A percentile compares a stretch with the other conserved stretches of the same genome.
Evolutionary conservation across 2,888 invertebrate genomes (phyloP).

Genomic region (Leucophenga maculata): DNA sequence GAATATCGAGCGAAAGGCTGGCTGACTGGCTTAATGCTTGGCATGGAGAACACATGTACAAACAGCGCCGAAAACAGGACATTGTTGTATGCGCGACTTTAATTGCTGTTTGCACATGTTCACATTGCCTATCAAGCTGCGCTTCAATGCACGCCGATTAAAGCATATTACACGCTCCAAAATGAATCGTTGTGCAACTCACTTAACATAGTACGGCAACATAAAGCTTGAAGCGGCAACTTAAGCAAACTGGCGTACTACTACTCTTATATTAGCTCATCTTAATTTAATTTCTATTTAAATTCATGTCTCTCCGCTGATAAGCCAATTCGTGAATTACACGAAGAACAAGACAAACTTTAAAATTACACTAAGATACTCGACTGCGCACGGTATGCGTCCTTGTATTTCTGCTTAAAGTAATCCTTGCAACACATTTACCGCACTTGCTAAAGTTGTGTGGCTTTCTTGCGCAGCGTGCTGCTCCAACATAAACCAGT

Average conservation of each 20-base stretch:
- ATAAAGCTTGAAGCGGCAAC: neutral
- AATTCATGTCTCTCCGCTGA: conserved; percentile 57
- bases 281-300: conserved; percentile 64
- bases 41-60: conserved; percentile 1
- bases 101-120: conserved; percentile 48
- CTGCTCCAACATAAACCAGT: too few relatives aligned
- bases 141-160: neutral
- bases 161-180: conserved; percentile 45
- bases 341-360: neutral
- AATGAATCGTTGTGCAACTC: conserved; percentile 42
- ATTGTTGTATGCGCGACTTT: conserved; percentile 42
- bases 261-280: conserved; percentile 46
- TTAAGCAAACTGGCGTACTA: neutral
- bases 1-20: too few relatives aligned
- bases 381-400: too few relatives aligned
- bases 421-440: neutral
- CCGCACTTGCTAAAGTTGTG: neutral
- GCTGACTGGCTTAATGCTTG: too few relatives aligned
- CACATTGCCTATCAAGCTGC: neutral
- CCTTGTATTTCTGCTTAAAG: too few relatives aligned
- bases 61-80: conserved; percentile 15
- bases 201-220: neutral
- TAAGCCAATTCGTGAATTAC: conserved; percentile 16
- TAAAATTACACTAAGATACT: too few relatives aligned
- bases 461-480: neutral